Conservation (phyloP, 2,888 invertebrate genomes). For the Brachyptera risi region DNA sequence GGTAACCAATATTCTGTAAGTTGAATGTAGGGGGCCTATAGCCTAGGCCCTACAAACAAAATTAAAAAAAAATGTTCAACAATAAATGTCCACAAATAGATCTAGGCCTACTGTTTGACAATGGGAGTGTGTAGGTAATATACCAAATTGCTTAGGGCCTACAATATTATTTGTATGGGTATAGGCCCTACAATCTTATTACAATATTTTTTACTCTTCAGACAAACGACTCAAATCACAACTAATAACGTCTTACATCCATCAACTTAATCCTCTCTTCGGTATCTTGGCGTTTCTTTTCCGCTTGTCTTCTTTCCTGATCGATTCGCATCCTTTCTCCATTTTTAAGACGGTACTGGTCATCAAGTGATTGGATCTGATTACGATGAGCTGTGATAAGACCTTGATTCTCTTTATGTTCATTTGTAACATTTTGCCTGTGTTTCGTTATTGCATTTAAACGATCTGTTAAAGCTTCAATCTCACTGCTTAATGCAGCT, state of each 20-base stretch:
- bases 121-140: too few species aligned
- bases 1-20: too few species aligned
- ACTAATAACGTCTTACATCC: constrained; percentile 21
- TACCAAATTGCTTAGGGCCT: too few species aligned
- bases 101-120: too few species aligned
- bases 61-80: too few species aligned
- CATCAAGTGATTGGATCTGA: constrained; percentile 64
- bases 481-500: constrained; percentile 45
- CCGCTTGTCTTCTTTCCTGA: constrained; percentile 47
- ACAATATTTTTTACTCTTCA: neutral
- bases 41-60: too few species aligned
- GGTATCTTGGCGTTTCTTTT: constrained; percentile 48
- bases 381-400: constrained; percentile 63
- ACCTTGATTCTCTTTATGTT: constrained; percentile 56
- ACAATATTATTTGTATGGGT: too few species aligned
- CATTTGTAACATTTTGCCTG: constrained; percentile 49
- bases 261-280: constrained; percentile 44
- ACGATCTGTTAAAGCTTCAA: constrained; percentile 48
- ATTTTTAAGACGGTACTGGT: constrained; percentile 42
- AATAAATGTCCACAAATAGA: too few species aligned
- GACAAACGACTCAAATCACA: neutral
- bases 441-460: constrained; percentile 48
- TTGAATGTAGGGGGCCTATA: too few species aligned
- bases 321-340: constrained; percentile 50
- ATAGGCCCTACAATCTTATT: too few species aligned